A percentile compares a stretch with the other conserved stretches of the same genome.
Conservation (phyloP, 2,797 vertebrate species). For the Craterocephalus amniculus region DNA sequence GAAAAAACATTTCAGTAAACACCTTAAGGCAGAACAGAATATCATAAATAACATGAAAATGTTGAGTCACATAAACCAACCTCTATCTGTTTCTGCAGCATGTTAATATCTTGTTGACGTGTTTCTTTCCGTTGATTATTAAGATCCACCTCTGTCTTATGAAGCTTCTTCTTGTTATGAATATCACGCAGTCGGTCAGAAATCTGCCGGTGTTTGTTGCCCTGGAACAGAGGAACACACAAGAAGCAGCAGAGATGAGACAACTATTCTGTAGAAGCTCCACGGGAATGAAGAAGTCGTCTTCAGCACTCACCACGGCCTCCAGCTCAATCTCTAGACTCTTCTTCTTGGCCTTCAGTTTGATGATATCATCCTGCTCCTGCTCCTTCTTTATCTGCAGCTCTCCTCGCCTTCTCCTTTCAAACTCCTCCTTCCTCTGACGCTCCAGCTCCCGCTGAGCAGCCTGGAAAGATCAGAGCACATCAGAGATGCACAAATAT, state of each 20-base stretch:
- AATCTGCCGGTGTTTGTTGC: constrained; percentile 93
- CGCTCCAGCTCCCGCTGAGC: constrained; percentile 92
- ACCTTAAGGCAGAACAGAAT: background rate
- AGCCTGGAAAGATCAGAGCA: constrained; percentile 76
- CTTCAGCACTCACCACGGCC: constrained; percentile 87
- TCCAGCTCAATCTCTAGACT: constrained; percentile 95
- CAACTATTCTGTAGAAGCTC: background rate
- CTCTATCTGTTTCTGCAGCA: constrained; percentile 90
- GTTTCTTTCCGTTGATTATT: constrained; percentile 88
- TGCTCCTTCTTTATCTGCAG: constrained; percentile 89
- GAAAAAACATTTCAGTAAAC: constrained; percentile 5
- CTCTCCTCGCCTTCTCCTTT: constrained; percentile 89
- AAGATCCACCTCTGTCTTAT: constrained; percentile 88
- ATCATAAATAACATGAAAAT: constrained; percentile 1
- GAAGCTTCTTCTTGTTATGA: constrained; percentile 86
- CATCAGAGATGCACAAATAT: constrained; percentile 1
- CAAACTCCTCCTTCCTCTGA: constrained; percentile 91
- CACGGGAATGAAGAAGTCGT: background rate
- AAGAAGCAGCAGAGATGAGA: background rate
- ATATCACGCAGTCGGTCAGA: constrained; percentile 90
- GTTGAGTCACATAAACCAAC: constrained; percentile 51
- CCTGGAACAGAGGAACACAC: constrained; percentile 75
- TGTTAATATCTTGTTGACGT: constrained; percentile 87
- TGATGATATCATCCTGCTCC: constrained; percentile 92
- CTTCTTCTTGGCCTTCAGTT: constrained; percentile 90